phyloP scores from a whole-genome alignment of 1,140 invertebrate species.

The Oryctes rhinoceros region DNA sequence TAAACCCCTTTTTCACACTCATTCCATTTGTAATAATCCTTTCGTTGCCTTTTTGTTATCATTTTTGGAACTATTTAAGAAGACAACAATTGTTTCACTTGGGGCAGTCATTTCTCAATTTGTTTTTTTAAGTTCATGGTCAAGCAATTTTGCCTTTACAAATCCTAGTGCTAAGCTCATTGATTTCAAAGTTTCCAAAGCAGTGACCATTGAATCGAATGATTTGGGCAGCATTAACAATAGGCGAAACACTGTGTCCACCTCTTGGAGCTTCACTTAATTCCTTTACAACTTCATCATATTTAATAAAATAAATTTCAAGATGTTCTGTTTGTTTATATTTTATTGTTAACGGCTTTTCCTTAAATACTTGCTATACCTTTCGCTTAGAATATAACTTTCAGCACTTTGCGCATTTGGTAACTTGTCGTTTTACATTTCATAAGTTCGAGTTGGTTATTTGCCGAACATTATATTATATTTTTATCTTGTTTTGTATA shows the following conservation, averaged over 20 bases:
- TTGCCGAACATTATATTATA: constrained; percentile 27
- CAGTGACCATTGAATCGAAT: constrained; percentile 59
- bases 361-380: not conserved
- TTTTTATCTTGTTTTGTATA: constrained; percentile 35
- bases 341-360: constrained; percentile 17
- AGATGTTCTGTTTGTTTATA: not conserved
- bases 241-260: constrained; percentile 56
- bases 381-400: not conserved
- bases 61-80: too few relatives aligned
- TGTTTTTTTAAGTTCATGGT: constrained; percentile 58
- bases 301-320: constrained; percentile 14
- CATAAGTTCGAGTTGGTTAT: constrained; percentile 21
- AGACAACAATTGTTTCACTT: not conserved
- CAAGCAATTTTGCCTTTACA: constrained; percentile 60
- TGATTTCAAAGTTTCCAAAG: constrained; percentile 60
- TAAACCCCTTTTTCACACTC: not conserved
- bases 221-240: constrained; percentile 56
- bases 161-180: constrained; percentile 58
- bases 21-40: not conserved
- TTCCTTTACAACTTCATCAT: constrained; percentile 42
- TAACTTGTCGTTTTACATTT: not conserved
- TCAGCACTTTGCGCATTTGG: not conserved
- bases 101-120: too few relatives aligned
- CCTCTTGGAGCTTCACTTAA: constrained; percentile 48
- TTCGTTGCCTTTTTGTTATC: not conserved